These are phyloP conservation scores for Xylophagus ater DNA, from an alignment of 2,888 invertebrate species.

Conservation along the genomic window DNA sequence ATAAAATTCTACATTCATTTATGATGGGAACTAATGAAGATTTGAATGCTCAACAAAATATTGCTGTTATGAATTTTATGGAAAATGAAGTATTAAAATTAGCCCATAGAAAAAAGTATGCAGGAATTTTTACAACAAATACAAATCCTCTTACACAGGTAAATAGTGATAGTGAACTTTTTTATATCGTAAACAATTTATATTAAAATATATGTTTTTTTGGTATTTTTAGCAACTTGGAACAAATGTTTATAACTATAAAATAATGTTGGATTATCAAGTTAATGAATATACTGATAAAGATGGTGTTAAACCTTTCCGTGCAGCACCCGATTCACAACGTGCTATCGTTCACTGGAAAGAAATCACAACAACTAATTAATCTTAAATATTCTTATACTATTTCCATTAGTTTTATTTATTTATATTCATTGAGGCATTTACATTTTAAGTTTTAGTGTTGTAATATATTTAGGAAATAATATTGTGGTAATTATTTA, in stretches of 20 bases:
- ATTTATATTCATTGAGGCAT: too few relatives aligned
- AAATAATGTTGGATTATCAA: conserved; percentile 65
- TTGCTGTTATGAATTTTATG: conserved; percentile 65
- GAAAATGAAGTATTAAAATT: conserved; percentile 61
- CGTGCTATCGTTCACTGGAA: conserved; percentile 73
- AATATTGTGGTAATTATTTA: too few relatives aligned
- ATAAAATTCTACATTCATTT: conserved; percentile 68
- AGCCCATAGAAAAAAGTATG: conserved; percentile 53
- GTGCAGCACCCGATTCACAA: conserved; percentile 63
- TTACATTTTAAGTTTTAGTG: too few relatives aligned
- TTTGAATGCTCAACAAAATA: conserved; percentile 60
- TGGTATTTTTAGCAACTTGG: conserved; percentile 61
- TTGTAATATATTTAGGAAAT: too few relatives aligned
- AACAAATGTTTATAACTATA: conserved; percentile 64
- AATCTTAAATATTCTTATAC: too few relatives aligned
- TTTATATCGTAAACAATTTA: conserved; percentile 8
- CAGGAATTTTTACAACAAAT: conserved; percentile 75
- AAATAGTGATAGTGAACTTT: conserved; percentile 18
- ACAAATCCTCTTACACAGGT: conserved; percentile 83
- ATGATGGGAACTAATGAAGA: conserved; percentile 73
- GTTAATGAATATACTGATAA: conserved; percentile 64
- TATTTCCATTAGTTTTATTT: too few relatives aligned
- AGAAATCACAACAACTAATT: too few relatives aligned
- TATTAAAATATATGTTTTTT: conserved; percentile 2
- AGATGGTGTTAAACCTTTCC: conserved; percentile 64